Evolutionary conservation across 2,113 vertebrate species (phyloP).

Genomic region (Ophiodon elongatus): DNA sequence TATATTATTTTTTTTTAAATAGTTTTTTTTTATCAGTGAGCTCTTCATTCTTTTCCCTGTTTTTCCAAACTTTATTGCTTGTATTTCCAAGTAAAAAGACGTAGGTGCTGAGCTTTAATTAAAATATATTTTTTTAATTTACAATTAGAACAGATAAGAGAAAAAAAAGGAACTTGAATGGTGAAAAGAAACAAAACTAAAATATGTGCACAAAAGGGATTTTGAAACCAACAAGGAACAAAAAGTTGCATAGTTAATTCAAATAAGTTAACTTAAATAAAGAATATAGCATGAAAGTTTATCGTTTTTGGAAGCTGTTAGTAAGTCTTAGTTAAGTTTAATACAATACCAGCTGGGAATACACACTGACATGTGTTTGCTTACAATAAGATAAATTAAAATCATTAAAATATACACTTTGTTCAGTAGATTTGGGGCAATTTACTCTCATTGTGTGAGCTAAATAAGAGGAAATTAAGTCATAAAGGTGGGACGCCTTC

Average conservation of each 20-base stretch:
- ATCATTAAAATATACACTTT: not conserved
- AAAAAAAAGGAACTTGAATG: not conserved
- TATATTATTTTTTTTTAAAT: not conserved
- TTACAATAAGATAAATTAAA: not conserved
- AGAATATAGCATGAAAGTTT: not conserved
- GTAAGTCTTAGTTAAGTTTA: not conserved
- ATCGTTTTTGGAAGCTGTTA: not conserved
- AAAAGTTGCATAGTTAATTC: not conserved
- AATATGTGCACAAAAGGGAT: not conserved
- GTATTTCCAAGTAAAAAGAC: not conserved
- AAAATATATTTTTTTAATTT: not conserved
- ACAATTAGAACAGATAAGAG: not conserved
- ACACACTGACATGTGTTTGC: not conserved
- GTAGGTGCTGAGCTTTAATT: not conserved
- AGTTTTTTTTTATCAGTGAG: not conserved
- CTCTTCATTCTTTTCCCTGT: not conserved
- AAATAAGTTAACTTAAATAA: not conserved
- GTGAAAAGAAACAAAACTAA: not conserved
- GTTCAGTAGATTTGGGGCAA: not conserved
- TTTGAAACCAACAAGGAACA: not conserved
- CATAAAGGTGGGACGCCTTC: not conserved
- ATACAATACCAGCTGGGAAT: not conserved
- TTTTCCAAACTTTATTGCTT: not conserved
- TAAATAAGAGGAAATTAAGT: not conserved
- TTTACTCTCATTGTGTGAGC: conserved; percentile 3